Conservation (phyloP, 2,797 vertebrate genomes). For the Eidolon dupreanum region DNA sequence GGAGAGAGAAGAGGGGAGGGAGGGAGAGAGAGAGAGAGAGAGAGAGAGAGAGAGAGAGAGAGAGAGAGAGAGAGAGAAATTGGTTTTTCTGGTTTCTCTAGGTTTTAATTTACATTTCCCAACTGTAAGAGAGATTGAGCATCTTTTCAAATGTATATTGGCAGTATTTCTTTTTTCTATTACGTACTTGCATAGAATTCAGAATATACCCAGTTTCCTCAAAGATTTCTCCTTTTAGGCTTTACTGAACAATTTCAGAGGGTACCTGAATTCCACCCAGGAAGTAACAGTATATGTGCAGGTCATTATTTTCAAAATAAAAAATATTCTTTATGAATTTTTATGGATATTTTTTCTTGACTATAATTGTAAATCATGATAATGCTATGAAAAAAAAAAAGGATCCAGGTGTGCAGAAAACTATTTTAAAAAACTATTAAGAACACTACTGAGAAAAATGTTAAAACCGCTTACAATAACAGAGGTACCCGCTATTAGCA, state of each 20-base stretch:
- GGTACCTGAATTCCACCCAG: not conserved
- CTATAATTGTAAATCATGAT: not conserved
- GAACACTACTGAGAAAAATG: not conserved
- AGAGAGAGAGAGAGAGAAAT: too few relatives aligned
- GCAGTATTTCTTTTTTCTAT: not conserved
- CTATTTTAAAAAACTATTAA: not conserved
- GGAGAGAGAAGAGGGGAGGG: too few relatives aligned
- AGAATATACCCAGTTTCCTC: not conserved
- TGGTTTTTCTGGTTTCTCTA: not conserved
- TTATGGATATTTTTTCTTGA: not conserved
- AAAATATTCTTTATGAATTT: not conserved
- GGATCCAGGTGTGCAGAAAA: not conserved
- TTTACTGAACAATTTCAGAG: slow-evolving; percentile 1
- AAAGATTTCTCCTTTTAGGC: not conserved
- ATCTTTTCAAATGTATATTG: not conserved
- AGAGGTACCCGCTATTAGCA: not conserved
- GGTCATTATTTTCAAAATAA: slow-evolving; percentile 6
- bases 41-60: too few relatives aligned
- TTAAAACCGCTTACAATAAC: not conserved
- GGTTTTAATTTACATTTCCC: not conserved
- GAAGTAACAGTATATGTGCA: not conserved
- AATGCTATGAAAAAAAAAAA: not conserved
- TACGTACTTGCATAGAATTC: not conserved
- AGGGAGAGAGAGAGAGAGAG: too few relatives aligned
- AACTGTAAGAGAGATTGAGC: not conserved